phyloP scores from a whole-genome alignment of 2,888 invertebrate genomes.

The Noctua pronuba region DNA sequence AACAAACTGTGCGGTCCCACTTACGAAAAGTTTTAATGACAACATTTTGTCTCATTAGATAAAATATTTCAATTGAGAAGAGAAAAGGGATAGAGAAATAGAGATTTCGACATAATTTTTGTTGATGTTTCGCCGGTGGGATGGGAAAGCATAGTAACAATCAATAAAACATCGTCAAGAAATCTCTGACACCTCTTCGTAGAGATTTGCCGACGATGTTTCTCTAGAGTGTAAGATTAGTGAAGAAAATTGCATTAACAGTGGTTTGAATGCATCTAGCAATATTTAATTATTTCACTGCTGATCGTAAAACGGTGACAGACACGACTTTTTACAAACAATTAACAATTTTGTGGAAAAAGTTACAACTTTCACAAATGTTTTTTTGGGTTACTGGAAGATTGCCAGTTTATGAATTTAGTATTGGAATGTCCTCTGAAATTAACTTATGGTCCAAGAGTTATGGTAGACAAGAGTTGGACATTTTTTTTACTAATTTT shows the following conservation, averaged over 20 bases:
- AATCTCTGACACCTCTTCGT: neutral
- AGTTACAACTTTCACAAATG: slow-evolving; percentile 20
- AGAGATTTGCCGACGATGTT: neutral
- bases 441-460: neutral
- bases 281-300: neutral
- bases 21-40: neutral
- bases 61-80: neutral
- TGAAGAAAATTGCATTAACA: neutral
- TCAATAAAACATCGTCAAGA: neutral
- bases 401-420: slow-evolving; percentile 27
- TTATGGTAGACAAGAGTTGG: neutral
- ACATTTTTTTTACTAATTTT: neutral
- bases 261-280: neutral
- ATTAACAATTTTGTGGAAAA: neutral
- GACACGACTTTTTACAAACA: neutral
- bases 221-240: neutral
- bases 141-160: neutral
- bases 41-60: neutral
- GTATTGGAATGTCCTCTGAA: slow-evolving; percentile 19
- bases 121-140: neutral
- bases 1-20: neutral
- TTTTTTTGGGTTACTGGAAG: slow-evolving; percentile 35
- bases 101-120: neutral
- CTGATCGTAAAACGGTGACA: neutral
- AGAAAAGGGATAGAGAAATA: neutral